These are phyloP conservation scores for Drosophila sucinea DNA, from an alignment of 1,140 invertebrate genomes.

Conservation along the genomic window DNA sequence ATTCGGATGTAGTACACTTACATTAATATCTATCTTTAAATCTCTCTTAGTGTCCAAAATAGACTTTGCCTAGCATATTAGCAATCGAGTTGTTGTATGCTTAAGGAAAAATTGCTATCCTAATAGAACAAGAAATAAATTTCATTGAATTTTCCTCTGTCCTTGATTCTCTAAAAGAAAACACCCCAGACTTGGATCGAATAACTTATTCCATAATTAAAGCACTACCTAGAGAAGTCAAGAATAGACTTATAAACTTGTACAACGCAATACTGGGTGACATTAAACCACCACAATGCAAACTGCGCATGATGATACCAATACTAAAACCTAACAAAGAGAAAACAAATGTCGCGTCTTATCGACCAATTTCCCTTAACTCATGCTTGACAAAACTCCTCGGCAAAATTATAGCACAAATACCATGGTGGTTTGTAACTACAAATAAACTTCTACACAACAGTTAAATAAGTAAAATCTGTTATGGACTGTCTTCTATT, in stretches of 20 bases:
- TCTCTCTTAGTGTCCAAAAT: no score
- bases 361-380: conserved; percentile 23
- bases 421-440: conserved; percentile 10
- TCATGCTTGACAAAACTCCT: conserved; percentile 18
- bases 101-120: conserved; percentile 1
- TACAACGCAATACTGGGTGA: background rate
- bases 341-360: conserved; percentile 20
- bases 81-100: background rate
- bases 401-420: conserved; percentile 5
- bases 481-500: conserved; percentile 25
- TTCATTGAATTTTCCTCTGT: conserved; percentile 14
- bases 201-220: conserved; percentile 32
- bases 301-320: no score
- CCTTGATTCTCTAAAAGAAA: conserved; percentile 14
- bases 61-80: background rate
- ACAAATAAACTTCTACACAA: no score
- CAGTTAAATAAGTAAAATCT: conserved; percentile 14
- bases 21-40: no score
- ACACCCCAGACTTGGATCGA: conserved; percentile 24
- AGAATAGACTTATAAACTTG: no score
- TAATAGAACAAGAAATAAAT: conserved; percentile 18
- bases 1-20: no score
- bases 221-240: background rate
- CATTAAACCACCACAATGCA: no score
- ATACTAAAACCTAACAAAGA: conserved; percentile 4